These are phyloP conservation scores for Dolichallabes microphthalmus DNA, from an alignment of 2,113 vertebrate genomes.

Conservation along the genomic window DNA sequence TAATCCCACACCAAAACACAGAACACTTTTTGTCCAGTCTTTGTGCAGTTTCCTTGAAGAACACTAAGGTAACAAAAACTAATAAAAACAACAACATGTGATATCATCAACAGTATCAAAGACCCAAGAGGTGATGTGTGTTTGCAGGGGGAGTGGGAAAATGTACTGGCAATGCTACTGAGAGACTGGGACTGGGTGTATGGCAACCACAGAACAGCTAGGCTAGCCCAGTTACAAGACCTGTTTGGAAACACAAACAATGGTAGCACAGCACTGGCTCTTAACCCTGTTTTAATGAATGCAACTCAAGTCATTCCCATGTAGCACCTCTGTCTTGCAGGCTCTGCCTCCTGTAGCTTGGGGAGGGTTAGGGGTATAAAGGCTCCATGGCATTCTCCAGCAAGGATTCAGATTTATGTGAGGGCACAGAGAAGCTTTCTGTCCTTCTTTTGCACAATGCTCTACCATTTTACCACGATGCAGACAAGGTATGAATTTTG, in stretches of 20 bases:
- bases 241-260: constrained; percentile 56
- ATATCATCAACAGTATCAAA: background rate
- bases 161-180: background rate
- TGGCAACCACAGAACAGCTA: background rate
- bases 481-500: constrained; percentile 45
- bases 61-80: background rate
- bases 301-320: constrained; percentile 48
- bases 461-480: constrained; percentile 42
- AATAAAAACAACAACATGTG: constrained; percentile 18
- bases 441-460: constrained; percentile 21
- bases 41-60: constrained; percentile 20
- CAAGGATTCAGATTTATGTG: constrained; percentile 46
- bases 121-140: background rate
- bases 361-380: constrained; percentile 53
- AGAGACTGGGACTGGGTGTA: background rate
- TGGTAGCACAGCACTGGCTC: constrained; percentile 35
- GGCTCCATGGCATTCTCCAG: constrained; percentile 37
- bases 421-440: constrained; percentile 40
- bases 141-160: background rate
- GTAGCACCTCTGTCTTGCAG: constrained; percentile 45
- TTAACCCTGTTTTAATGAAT: constrained; percentile 60
- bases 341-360: constrained; percentile 42
- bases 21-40: constrained; percentile 22
- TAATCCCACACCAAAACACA: background rate
- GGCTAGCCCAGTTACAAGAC: constrained; percentile 31